Evolutionary conservation across 2,113 vertebrate species (phyloP), one percentile per base, ranked within the genome.

Genomic region (Grus americana): DNA sequence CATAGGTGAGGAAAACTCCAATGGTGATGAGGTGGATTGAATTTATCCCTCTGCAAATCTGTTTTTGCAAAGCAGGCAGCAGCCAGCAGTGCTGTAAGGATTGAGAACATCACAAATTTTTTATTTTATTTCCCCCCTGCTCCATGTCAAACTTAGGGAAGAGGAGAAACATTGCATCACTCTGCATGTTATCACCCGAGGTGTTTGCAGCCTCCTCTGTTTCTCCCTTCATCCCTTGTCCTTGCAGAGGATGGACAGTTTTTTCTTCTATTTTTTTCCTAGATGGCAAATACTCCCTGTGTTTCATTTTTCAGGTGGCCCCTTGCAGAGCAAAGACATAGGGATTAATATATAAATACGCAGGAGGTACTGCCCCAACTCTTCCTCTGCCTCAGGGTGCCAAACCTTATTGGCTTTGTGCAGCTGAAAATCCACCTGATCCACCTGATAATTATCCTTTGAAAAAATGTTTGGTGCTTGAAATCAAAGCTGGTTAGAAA

Each of bases 181-280:
- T 47, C 18, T 55, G 49, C 18, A 2, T 26, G n/a, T 72, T 52
- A 38, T 21, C 1, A 2, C 54, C 36, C 0, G 1, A 58, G 32
- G 68, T 4, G 6, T 59, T 38, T 32, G 65, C n/a, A 50, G 46
- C 19, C 40, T 55, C 32, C 40, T 76, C 50, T 38, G 1, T 62
- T 34, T 71, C 49, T 76, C 46, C 72, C 40, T 65, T 49, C 52
- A 47, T 49, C 46, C 27, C 44, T 38, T 65, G 22, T 65, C 58
- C 76, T 65, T 82, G 42, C 75, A n/a, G 32, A 38, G 20, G 17
- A 66, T 7, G 30, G 40, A 42, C 34, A 42, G 16, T 9, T 80
- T 50, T 62, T 26, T 27, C 36, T 50, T 67, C 46, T 32, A 3
- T 10, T n/a, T 50, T 24, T 61, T 86, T 72, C 38, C 36, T 38